These are phyloP conservation scores for Platyura marginata DNA, from an alignment of 1,140 invertebrate genomes.

Conservation along the genomic window DNA sequence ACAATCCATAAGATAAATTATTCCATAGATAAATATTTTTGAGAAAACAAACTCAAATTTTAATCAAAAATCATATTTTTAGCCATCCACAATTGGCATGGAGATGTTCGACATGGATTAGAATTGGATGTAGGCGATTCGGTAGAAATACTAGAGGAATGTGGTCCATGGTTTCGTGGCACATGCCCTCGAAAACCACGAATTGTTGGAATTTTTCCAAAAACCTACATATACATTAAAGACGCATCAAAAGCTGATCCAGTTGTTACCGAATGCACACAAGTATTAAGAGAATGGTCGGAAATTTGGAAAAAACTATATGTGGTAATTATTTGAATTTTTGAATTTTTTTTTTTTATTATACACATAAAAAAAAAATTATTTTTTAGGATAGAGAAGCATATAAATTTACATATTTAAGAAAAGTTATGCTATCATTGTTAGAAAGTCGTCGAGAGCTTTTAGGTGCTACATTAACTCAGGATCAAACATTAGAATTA, in stretches of 20 bases:
- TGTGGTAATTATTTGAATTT: constrained; percentile 36
- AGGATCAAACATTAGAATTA: constrained; percentile 71
- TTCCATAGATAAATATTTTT: too few relatives aligned
- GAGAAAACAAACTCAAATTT: too few relatives aligned
- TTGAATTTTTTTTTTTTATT: not conserved
- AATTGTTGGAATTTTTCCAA: constrained; percentile 70
- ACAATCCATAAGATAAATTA: too few relatives aligned
- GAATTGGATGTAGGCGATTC: constrained; percentile 78
- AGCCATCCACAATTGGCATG: constrained; percentile 83
- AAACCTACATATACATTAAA: constrained; percentile 52
- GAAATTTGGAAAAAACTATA: constrained; percentile 78
- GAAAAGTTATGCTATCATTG: constrained; percentile 76
- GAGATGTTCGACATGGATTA: constrained; percentile 60
- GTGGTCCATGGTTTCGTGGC: constrained; percentile 72
- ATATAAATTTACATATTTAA: constrained; percentile 64
- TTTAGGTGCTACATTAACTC: constrained; percentile 68
- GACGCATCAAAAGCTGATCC: constrained; percentile 65
- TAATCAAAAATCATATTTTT: too few relatives aligned
- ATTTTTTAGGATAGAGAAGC: constrained; percentile 49
- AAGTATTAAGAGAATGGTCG: constrained; percentile 83
- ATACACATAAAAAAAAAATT: not conserved
- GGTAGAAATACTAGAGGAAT: constrained; percentile 79
- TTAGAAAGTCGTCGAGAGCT: constrained; percentile 67
- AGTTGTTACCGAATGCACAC: constrained; percentile 76
- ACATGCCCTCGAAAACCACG: constrained; percentile 56